Evolutionary conservation across 92 coral and sea anemone genomes (phyloP).

Genomic region (Paramuricea clavata): DNA sequence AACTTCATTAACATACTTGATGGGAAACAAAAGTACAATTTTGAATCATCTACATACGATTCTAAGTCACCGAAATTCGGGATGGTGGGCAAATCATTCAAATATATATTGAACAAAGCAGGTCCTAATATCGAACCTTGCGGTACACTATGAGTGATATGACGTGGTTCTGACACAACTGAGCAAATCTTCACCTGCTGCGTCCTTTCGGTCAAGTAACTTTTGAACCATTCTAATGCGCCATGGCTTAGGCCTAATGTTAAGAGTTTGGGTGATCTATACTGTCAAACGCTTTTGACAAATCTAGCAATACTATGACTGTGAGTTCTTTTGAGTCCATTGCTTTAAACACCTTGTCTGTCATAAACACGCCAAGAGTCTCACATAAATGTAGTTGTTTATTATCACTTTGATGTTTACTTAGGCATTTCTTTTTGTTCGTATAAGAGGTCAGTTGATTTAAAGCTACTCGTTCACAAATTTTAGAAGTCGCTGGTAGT

Average conservation of each 20-base stretch:
- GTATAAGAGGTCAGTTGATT: conserved; percentile 45
- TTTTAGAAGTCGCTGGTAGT: conserved; percentile 53
- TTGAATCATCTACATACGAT: conserved; percentile 45
- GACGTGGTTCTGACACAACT: conserved; percentile 18
- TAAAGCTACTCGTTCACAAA: conserved; percentile 58
- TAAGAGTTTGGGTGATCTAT: conserved; percentile 12
- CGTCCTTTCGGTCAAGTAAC: conserved; percentile 7
- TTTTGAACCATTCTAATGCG: conserved; percentile 29
- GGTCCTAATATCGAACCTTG: conserved; percentile 54
- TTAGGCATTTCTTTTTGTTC: conserved; percentile 42
- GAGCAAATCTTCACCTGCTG: conserved; percentile 43
- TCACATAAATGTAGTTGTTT: conserved; percentile 51
- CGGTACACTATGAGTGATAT: conserved; percentile 13
- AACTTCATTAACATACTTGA: conserved; percentile 34
- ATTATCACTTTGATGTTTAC: conserved; percentile 68
- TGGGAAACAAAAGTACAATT: conserved; percentile 49
- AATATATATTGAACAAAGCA: conserved; percentile 38
- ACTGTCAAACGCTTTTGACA: conserved; percentile 24
- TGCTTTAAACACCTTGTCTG: conserved; percentile 6
- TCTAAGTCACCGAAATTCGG: conserved; percentile 35
- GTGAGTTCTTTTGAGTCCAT: conserved; percentile 1
- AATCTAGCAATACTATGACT: neutral
- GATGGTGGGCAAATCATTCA: conserved; percentile 43
- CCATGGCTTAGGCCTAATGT: neutral
- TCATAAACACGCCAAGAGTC: neutral